phyloP scores from a whole-genome alignment of 2,113 vertebrate genomes.

The Ciconia boyciana region DNA sequence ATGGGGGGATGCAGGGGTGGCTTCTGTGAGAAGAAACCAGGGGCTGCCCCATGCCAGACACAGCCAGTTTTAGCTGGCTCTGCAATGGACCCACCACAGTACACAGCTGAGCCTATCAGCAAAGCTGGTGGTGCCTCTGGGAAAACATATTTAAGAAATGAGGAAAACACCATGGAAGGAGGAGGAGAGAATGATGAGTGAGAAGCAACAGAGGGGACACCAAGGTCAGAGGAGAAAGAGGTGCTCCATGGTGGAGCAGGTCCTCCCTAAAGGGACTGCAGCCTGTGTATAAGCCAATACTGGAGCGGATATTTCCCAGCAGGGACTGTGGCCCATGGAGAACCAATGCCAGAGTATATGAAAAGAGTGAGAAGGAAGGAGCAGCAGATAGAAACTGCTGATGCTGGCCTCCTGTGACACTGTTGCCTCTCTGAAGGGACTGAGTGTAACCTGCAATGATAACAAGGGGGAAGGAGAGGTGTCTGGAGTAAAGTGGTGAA shows the following conservation, averaged over 20 bases:
- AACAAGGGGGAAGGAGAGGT: not conserved
- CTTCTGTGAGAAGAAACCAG: not conserved
- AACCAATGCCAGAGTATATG: accelerated
- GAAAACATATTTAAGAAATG: not conserved
- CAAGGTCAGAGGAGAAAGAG: not conserved
- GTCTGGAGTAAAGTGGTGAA: not conserved
- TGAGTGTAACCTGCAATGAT: not conserved
- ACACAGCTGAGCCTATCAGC: not conserved
- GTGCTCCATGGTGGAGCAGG: not conserved
- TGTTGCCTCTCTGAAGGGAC: not conserved
- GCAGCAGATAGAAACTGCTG: not conserved
- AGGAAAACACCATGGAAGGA: not conserved
- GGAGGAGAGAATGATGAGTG: not conserved
- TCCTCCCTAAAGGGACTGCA: not conserved
- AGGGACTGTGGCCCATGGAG: not conserved
- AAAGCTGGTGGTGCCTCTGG: not conserved
- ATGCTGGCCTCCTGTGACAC: not conserved
- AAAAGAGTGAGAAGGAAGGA: not conserved
- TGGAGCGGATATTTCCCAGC: not conserved
- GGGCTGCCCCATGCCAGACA: not conserved
- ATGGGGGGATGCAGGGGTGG: accelerated
- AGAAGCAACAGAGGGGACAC: not conserved
- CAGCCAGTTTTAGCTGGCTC: not conserved
- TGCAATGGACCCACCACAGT: not conserved
- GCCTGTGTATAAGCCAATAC: not conserved